A percentile compares a stretch with the other conserved stretches of the same genome.
phyloP scores from a whole-genome alignment of 2,888 invertebrate genomes.

The Leucophenga montana region DNA sequence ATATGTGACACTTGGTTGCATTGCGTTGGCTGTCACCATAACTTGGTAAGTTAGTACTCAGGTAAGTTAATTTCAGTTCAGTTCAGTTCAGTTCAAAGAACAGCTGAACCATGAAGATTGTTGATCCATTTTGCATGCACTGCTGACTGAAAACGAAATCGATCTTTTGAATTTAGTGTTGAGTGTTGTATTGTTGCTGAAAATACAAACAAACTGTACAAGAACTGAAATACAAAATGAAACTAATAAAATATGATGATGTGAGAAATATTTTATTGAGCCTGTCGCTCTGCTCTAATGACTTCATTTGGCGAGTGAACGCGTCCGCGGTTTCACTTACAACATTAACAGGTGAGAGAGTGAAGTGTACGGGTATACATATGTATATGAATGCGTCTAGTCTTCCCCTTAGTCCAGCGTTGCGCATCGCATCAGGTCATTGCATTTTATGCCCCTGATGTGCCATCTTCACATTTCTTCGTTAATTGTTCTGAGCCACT shows the following conservation, averaged over 20 bases:
- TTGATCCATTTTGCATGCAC: slow-evolving; percentile 61
- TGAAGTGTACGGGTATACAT: too few relatives aligned
- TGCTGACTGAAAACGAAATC: slow-evolving; percentile 57
- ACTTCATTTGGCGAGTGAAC: slow-evolving; percentile 14
- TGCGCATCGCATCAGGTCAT: slow-evolving; percentile 9
- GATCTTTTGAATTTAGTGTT: slow-evolving; percentile 37
- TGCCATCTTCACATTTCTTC: slow-evolving; percentile 35
- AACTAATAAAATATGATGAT: slow-evolving; percentile 40
- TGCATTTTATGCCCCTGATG: slow-evolving; percentile 2
- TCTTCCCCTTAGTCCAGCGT: too few relatives aligned
- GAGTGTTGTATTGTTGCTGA: slow-evolving; percentile 7
- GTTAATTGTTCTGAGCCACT: slow-evolving; percentile 62
- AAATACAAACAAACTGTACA: not conserved
- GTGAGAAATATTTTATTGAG: slow-evolving; percentile 61
- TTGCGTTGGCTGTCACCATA: not conserved
- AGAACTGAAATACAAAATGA: not conserved
- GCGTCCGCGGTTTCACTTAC: slow-evolving; percentile 13
- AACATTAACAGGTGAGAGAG: not conserved
- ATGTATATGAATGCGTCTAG: too few relatives aligned
- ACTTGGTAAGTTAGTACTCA: not conserved
- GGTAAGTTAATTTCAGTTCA: not conserved
- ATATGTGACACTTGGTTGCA: slow-evolving; percentile 40
- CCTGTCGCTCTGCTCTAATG: slow-evolving; percentile 44
- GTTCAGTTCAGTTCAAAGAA: slow-evolving; percentile 10
- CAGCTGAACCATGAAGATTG: slow-evolving; percentile 53